phyloP scores from a whole-genome alignment of 2,113 vertebrate genomes.

The Syrrhaptes paradoxus region DNA sequence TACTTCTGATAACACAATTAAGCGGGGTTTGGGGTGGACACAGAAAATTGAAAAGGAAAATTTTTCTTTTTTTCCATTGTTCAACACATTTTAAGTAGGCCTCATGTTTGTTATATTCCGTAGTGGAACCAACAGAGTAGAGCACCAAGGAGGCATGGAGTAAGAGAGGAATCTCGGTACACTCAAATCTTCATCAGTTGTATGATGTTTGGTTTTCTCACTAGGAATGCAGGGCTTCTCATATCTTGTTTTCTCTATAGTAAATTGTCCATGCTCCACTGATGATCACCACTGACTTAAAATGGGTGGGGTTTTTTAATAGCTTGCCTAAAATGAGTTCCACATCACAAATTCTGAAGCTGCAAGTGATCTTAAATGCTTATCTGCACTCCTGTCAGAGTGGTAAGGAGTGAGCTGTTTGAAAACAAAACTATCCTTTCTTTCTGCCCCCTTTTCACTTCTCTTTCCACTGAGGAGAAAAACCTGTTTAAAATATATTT shows the following conservation, averaged over 20 bases:
- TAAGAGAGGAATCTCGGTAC: background rate
- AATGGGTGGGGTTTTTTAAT: background rate
- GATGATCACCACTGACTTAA: background rate
- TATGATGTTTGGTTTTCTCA: background rate
- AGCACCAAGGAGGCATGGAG: background rate
- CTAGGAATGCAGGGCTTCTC: background rate
- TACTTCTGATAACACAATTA: background rate
- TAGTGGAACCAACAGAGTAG: background rate
- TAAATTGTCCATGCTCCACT: background rate
- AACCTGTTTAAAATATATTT: background rate
- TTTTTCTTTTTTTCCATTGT: rapidly evolving
- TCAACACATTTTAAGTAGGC: background rate
- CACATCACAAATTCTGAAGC: background rate
- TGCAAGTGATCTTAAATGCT: background rate
- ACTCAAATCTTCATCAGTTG: background rate
- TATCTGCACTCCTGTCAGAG: background rate
- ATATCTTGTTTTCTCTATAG: background rate
- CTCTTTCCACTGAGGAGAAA: background rate
- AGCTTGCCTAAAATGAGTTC: background rate
- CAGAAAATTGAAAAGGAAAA: background rate
- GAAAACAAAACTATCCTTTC: background rate
- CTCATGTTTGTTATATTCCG: background rate
- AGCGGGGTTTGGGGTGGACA: background rate
- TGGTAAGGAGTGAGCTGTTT: background rate
- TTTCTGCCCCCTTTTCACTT: background rate